phyloP scores from a whole-genome alignment of 2,888 invertebrate genomes.

The Cantharis rufa region DNA sequence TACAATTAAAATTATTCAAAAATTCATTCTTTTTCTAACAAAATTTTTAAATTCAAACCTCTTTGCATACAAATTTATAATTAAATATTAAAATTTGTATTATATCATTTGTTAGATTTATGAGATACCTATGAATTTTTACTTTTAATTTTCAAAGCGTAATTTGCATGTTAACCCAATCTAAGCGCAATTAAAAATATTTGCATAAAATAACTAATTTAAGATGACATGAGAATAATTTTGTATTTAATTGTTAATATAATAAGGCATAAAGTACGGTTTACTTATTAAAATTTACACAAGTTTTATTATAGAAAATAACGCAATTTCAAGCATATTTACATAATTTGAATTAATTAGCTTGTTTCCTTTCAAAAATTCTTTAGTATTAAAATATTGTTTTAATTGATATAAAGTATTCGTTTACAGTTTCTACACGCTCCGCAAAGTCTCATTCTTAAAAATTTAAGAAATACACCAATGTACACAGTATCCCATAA shows the following conservation, averaged over 20 bases:
- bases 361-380: not conserved
- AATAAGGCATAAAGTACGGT: not conserved
- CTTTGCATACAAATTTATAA: not conserved
- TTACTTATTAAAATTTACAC: not conserved
- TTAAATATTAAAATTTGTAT: not conserved
- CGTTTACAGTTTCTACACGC: not conserved
- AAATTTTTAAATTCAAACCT: not conserved
- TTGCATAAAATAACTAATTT: conserved; percentile 1
- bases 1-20: not conserved
- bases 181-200: not conserved
- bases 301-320: not conserved
- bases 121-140: not conserved
- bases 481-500: too few relatives aligned
- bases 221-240: conserved; percentile 1
- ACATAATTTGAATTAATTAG: not conserved
- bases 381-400: not conserved
- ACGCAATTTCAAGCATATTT: not conserved
- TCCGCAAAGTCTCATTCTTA: not conserved
- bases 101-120: not conserved
- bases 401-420: not conserved
- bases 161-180: not conserved
- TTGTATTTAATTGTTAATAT: not conserved
- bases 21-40: not conserved
- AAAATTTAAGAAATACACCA: too few relatives aligned
- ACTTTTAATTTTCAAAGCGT: not conserved